These are phyloP conservation scores for Luidia sarsii DNA, from an alignment of 53 echinoderm and acorn worm genomes.

Conservation along the genomic window DNA sequence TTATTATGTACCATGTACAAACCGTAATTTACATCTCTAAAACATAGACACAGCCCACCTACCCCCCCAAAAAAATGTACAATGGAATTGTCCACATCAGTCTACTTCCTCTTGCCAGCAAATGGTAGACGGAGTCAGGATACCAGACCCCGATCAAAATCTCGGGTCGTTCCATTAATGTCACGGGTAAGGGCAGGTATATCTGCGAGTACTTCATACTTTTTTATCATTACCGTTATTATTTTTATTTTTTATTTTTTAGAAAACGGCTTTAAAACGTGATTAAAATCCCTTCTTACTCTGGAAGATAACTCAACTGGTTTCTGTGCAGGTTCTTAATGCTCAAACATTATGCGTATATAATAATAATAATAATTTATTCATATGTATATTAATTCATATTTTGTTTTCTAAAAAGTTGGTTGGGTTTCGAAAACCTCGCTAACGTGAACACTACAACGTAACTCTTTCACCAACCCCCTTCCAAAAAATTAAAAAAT, in stretches of 20 bases:
- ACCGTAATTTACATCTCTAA: constrained; percentile 9
- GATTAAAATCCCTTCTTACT: no score
- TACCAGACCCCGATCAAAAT: constrained; percentile 28
- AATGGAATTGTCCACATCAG: constrained; percentile 35
- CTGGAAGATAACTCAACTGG: no score
- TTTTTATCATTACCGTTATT: no score
- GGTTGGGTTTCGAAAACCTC: no score
- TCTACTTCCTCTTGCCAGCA: constrained; percentile 51
- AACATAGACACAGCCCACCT: constrained; percentile 5
- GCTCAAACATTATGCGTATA: no score
- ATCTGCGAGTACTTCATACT: constrained; percentile 43
- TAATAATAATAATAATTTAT: no score
- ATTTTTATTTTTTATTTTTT: constrained; percentile 1
- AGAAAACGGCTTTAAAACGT: constrained; percentile 14
- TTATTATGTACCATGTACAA: constrained; percentile 40
- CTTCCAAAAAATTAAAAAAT: no score
- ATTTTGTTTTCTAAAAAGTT: no score
- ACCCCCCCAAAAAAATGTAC: not conserved
- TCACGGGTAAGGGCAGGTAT: constrained; percentile 26
- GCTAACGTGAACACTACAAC: no score
- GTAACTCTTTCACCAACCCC: no score
- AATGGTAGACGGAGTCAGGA: constrained; percentile 34
- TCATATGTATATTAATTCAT: not conserved
- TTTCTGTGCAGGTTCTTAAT: no score
- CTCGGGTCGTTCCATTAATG: constrained; percentile 1